Evolutionary conservation across 2,797 vertebrate genomes (phyloP).

Genomic region (Tarsius wallacei): DNA sequence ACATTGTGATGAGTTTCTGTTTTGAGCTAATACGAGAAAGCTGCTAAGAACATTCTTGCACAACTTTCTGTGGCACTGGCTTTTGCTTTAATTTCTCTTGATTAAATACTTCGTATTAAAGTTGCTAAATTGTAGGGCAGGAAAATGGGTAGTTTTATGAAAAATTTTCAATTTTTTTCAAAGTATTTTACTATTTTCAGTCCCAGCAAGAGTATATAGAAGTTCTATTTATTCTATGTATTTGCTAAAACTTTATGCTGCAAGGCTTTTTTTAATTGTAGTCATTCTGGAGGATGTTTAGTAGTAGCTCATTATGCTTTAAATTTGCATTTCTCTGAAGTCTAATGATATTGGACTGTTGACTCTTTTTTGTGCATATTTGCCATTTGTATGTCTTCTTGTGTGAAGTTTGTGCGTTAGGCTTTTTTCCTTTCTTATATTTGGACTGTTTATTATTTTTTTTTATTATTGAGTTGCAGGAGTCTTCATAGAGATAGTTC

Average conservation of each 20-base stretch:
- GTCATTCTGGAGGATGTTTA: background rate
- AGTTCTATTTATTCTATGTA: background rate
- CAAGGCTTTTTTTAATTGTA: background rate
- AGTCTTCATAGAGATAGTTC: background rate
- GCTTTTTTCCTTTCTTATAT: background rate
- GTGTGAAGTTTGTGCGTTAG: background rate
- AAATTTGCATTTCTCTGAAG: background rate
- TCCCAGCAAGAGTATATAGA: background rate
- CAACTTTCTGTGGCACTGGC: background rate
- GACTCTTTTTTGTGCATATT: background rate
- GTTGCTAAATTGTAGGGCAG: background rate
- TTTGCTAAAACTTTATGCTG: background rate
- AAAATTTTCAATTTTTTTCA: background rate
- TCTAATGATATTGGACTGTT: background rate
- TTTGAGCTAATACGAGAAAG: background rate
- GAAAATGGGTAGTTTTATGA: background rate
- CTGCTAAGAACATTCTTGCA: background rate
- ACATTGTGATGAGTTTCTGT: background rate
- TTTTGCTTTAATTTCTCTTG: background rate
- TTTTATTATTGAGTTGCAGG: background rate
- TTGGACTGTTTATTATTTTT: background rate
- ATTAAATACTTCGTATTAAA: background rate
- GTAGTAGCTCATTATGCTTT: background rate
- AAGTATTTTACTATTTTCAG: constrained; percentile 14
- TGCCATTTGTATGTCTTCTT: background rate